A percentile compares a stretch with the other conserved stretches of the same genome.
phyloP scores from a whole-genome alignment of 2,797 vertebrate genomes.

The Petrocephalus sullivani region DNA sequence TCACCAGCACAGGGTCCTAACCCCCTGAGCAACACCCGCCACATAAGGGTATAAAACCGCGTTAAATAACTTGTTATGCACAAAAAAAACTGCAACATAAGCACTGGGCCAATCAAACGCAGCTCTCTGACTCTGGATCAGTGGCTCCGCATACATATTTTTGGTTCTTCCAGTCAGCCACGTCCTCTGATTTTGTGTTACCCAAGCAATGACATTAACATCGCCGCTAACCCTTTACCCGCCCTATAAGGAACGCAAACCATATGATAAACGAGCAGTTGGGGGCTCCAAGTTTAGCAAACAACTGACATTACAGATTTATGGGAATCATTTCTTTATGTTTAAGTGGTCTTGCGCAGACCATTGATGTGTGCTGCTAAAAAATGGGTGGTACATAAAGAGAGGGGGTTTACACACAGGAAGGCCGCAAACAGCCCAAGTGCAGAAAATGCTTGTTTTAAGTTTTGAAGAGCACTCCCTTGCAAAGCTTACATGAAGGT shows the following conservation, averaged over 20 bases:
- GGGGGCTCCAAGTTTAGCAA: conserved; percentile 46
- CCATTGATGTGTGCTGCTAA: background rate
- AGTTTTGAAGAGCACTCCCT: background rate
- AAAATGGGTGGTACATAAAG: background rate
- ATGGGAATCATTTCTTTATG: conserved; percentile 19
- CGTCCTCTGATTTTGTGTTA: conserved; percentile 29
- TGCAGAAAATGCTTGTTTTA: background rate
- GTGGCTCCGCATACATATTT: background rate
- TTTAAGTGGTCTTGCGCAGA: conserved; percentile 23
- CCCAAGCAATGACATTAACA: conserved; percentile 18
- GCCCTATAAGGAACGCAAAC: conserved; percentile 19
- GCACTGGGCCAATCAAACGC: background rate
- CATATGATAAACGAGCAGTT: conserved; percentile 40
- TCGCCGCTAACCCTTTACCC: conserved; percentile 41
- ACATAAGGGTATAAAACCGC: background rate
- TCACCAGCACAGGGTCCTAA: background rate
- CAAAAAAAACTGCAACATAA: background rate
- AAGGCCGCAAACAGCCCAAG: background rate
- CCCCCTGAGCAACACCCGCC: background rate
- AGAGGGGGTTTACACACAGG: background rate
- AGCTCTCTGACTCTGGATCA: background rate
- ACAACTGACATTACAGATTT: conserved; percentile 31
- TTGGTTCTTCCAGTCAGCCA: conserved; percentile 13
- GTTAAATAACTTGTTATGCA: background rate
- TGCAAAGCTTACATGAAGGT: background rate